Evolutionary conservation across 1,140 invertebrate genomes (phyloP).

Genomic region (Berghia stephanieae): DNA sequence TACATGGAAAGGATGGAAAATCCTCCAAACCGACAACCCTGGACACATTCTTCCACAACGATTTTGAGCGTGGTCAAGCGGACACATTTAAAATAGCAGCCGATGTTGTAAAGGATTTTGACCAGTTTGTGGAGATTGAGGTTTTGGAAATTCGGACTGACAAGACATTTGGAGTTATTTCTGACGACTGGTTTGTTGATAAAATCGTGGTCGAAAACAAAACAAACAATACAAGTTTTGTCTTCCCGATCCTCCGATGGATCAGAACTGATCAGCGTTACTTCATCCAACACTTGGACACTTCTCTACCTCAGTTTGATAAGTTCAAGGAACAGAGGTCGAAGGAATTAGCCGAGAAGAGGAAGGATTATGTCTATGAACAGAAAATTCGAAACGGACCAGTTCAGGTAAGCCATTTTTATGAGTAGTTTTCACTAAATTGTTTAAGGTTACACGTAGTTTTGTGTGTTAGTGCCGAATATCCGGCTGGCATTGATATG

Average conservation of each 20-base stretch:
- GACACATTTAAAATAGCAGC: conserved; percentile 52
- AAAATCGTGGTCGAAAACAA: conserved; percentile 60
- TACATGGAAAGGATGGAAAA: conserved; percentile 57
- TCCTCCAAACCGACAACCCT: conserved; percentile 51
- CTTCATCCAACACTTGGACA: conserved; percentile 64
- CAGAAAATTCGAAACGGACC: conserved; percentile 61
- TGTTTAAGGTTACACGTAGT: no score
- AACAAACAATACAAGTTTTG: conserved; percentile 50
- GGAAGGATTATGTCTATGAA: conserved; percentile 53
- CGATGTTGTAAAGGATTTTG: conserved; percentile 36
- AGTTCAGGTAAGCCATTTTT: no score
- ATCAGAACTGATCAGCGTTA: conserved; percentile 64
- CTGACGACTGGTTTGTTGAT: conserved; percentile 67
- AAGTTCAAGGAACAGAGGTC: conserved; percentile 59
- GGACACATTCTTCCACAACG: conserved; percentile 59
- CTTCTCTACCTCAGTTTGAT: conserved; percentile 66
- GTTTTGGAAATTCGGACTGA: conserved; percentile 64
- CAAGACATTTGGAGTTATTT: conserved; percentile 56
- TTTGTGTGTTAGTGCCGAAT: no score
- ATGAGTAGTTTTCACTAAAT: no score
- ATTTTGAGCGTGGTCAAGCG: conserved; percentile 63
- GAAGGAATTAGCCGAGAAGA: conserved; percentile 63
- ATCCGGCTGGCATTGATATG: no score
- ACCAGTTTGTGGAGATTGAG: conserved; percentile 37
- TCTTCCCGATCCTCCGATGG: conserved; percentile 68